These are phyloP conservation scores for Scortum barcoo DNA, from an alignment of 2,113 vertebrate genomes.

Conservation along the genomic window DNA sequence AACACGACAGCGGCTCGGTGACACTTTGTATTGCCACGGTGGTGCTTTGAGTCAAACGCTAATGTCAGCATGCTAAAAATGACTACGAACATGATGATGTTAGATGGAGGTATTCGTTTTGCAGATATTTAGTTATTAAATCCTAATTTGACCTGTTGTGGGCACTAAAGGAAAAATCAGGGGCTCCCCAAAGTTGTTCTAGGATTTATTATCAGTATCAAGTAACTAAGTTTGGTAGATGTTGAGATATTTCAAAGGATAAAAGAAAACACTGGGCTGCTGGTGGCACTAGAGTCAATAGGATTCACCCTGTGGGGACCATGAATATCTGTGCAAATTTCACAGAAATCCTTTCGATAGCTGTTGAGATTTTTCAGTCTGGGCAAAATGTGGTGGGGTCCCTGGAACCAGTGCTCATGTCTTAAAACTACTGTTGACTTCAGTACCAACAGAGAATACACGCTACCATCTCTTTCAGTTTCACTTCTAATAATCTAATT, in stretches of 20 bases:
- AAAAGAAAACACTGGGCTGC: background rate
- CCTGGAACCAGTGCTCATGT: background rate
- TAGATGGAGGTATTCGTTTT: no score
- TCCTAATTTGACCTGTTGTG: background rate
- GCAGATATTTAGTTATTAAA: no score
- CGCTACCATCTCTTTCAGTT: background rate
- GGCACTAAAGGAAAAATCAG: no score
- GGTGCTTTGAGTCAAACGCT: no score
- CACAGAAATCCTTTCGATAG: background rate
- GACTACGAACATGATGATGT: no score
- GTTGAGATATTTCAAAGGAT: background rate
- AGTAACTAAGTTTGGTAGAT: background rate
- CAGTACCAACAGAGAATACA: background rate
- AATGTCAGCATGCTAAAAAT: background rate
- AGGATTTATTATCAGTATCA: background rate
- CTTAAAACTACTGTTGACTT: background rate
- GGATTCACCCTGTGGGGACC: background rate
- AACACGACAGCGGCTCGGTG: background rate
- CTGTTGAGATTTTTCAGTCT: background rate
- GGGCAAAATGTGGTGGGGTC: background rate
- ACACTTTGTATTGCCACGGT: no score
- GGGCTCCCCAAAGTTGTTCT: background rate
- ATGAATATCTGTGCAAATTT: background rate
- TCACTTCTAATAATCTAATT: conserved; percentile 2
- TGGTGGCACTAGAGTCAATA: background rate